These are phyloP conservation scores for Setophaga kirtlandii DNA, from an alignment of 2,113 vertebrate species.

Conservation along the genomic window DNA sequence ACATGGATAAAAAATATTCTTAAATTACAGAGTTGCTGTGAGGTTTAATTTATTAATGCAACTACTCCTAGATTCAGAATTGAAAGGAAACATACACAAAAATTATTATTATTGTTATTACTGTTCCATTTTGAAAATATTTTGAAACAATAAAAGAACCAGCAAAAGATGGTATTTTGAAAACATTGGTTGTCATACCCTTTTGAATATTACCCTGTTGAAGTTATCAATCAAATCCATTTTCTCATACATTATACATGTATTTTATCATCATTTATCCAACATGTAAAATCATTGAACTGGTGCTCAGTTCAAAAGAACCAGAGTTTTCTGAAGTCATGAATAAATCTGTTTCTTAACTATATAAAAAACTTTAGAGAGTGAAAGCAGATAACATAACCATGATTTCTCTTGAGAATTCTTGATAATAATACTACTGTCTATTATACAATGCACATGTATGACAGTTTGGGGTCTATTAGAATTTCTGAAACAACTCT, in stretches of 20 bases:
- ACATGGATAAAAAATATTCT: background rate
- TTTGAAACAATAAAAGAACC: slow-evolving; percentile 8
- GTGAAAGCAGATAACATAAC: slow-evolving; percentile 23
- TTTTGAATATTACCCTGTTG: background rate
- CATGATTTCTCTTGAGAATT: slow-evolving; percentile 36
- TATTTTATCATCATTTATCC: background rate
- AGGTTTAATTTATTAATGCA: slow-evolving; percentile 41
- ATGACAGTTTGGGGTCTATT: slow-evolving; percentile 41
- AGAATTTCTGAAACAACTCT: slow-evolving; percentile 28
- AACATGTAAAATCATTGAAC: slow-evolving; percentile 3
- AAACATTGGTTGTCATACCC: background rate
- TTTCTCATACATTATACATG: background rate
- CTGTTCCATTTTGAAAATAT: slow-evolving; percentile 19
- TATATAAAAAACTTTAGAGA: slow-evolving; percentile 23
- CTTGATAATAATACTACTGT: background rate
- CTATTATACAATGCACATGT: background rate
- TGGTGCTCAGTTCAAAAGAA: background rate
- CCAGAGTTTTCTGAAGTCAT: background rate
- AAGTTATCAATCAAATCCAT: background rate
- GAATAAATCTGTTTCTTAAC: slow-evolving; percentile 39
- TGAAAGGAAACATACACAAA: background rate
- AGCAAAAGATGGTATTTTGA: background rate
- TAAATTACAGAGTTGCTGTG: slow-evolving; percentile 17
- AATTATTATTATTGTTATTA: slow-evolving; percentile 21
- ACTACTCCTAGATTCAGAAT: background rate